These are phyloP conservation scores for Urocitellus parryii DNA, from an alignment of 2,113 vertebrate species.

Conservation along the genomic window DNA sequence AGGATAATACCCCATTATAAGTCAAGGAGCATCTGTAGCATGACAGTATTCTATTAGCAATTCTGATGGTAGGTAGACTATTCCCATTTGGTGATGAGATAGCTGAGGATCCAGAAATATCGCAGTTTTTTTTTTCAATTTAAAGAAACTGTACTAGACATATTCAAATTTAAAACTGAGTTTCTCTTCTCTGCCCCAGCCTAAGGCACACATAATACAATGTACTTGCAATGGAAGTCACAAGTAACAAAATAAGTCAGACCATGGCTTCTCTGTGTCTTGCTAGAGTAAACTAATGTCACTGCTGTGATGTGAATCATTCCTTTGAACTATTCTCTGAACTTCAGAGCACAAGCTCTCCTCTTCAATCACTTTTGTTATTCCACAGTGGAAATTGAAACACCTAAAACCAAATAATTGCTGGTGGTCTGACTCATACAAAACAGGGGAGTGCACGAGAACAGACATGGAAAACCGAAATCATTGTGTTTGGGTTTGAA, in stretches of 20 bases:
- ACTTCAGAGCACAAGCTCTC: not conserved
- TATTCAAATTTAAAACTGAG: constrained; percentile 26
- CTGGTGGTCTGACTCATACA: constrained; percentile 40
- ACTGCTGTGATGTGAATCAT: constrained; percentile 19
- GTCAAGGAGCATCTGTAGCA: not conserved
- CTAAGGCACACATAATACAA: not conserved
- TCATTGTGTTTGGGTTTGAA: constrained; percentile 22
- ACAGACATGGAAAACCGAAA: constrained; percentile 43
- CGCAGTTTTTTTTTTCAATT: not conserved
- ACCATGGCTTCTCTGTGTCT: not conserved
- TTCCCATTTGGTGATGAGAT: not conserved
- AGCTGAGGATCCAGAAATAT: not conserved
- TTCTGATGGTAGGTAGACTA: not conserved
- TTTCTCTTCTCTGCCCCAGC: not conserved
- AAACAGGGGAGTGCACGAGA: constrained; percentile 2
- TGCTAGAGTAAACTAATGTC: constrained; percentile 1
- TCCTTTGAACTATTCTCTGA: constrained; percentile 47
- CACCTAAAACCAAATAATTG: constrained; percentile 60
- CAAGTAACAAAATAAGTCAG: not conserved
- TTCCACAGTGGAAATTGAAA: constrained; percentile 33
- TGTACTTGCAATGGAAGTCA: not conserved
- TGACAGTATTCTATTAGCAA: not conserved
- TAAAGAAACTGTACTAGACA: not conserved
- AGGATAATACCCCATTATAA: not conserved
- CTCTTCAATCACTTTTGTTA: constrained; percentile 35